Base-by-base conservation (phyloP, 2,888 invertebrate genomes). In the Eurytoma adleriae region DNA sequence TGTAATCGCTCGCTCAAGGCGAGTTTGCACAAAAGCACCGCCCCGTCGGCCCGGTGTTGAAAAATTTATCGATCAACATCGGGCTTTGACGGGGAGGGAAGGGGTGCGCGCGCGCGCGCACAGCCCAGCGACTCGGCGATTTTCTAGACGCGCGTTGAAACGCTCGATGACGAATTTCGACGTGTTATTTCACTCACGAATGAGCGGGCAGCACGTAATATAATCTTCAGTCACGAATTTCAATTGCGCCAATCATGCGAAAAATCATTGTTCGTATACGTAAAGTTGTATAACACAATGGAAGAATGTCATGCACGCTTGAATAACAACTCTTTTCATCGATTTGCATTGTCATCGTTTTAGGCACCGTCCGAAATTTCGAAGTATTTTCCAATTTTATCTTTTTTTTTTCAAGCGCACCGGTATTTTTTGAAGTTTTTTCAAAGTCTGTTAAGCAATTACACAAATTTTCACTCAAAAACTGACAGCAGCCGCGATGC, bases 231-330 rank as follows among this genome's bases (percentile, higher is more conserved):
- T 66, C 27, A 30, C 27, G 24, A 78, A 70, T 73, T 79, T 74
- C 79, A 79, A 74, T 79, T 50, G 69, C 56, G 40, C 69, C 79
- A 57, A 64, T 74, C 79, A 79, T 74, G 69, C 69, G 69, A 79
- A 79, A 74, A 69, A 79, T 79, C 62, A 79, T 74, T 79, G 64
- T 79, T 69, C 74, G 48, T 12, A 1, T 24, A 5, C 24, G 20
- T 64, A n/a, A 27, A n/a, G 20, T 40, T 57, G 54, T 56, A 40
- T 40, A 62, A 30, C 18, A 68, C 57, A 74, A 74, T 48, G 48
- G 68, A 16, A 74, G 30, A 59, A 71, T 59, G 56, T 74, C 67
- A 57, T 57, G 74, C 27, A 67, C 67, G 57, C 18, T 67, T 50
- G 67, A 74, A 67, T 74, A 67, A 67, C 27, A 48, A 64, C 66